Base-by-base conservation (phyloP, 2,113 vertebrate genomes). In the Dolichotis patagonum region DNA sequence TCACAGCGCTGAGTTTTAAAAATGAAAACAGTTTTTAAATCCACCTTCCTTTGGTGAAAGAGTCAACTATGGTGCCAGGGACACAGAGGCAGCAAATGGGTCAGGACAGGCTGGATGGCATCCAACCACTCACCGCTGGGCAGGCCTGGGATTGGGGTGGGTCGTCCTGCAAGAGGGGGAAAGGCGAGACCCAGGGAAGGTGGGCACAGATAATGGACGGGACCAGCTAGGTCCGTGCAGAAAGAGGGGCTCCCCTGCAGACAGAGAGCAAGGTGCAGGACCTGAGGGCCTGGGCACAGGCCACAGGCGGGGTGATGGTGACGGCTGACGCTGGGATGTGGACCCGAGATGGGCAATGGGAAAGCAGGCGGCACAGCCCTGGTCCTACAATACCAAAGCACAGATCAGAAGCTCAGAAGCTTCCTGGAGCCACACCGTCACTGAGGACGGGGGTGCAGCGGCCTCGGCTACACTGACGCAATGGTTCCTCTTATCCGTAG, bases 1-100 rank as follows among this genome's bases (percentile, higher is more conserved):
- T 83, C 49, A 62, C 58, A 30, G 41, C 81, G 85, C 58, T 82
- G 81, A 71, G 46, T 88, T 91, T 87, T 80, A 52, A 49, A 52
- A 49, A 46, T 30, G 6, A 78, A 30, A 52, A 32, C 7, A 32
- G 4, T 89, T 73, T 69, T 17, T 24, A 49, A 28, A 91, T 7
- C 28, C 3, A 63, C 19, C 35, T 65, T 77, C 30, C 26, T 38
- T 78, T 71, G 67, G 41, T 67, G 4, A 78, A 46, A 87, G 24
- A 52, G 9, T 49, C 73, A 35, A 22, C 52, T 13, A 26, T 9
- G 62, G 67, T 13, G 2, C 32, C 38, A 63, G 90, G 58, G 89
- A 69, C n/a, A 38, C 28, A 38, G 17, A 75, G 24, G 63, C 41
- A 84, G 17, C 22, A 5, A n/a, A 28, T 20, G 19, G 35, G 87